These are phyloP conservation scores for Pantherophis vulpinus DNA, from an alignment of 2,797 vertebrate genomes.

Conservation along the genomic window DNA sequence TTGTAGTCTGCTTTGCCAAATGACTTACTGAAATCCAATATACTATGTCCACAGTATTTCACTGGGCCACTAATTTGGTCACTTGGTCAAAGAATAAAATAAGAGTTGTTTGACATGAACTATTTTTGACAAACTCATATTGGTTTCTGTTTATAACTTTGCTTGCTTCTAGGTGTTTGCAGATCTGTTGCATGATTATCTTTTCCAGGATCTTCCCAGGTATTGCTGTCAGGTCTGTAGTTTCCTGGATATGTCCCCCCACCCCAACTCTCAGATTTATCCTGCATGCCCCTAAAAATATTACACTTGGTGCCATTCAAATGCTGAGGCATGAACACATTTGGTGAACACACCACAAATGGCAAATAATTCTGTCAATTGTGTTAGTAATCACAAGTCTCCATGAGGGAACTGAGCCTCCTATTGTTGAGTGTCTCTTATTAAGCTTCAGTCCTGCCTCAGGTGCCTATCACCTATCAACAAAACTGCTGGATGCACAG, in stretches of 20 bases:
- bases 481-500: background rate
- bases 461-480: background rate
- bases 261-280: background rate
- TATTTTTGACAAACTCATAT: background rate
- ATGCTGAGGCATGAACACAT: background rate
- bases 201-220: background rate
- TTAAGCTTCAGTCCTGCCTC: background rate
- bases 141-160: background rate
- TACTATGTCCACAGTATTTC: background rate
- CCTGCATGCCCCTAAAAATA: background rate
- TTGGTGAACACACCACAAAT: background rate
- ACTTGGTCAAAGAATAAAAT: background rate
- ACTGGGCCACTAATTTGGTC: background rate
- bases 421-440: background rate
- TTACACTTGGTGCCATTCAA: background rate
- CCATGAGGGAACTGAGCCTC: background rate
- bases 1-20: background rate
- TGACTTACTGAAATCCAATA: background rate
- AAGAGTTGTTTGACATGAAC: background rate
- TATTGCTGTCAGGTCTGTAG: background rate
- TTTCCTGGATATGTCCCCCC: background rate
- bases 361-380: background rate
- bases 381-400: background rate
- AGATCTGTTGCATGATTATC: background rate
- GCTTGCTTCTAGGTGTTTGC: background rate